phyloP scores from a whole-genome alignment of 2,113 vertebrate species.

The Spilogale gracilis region DNA sequence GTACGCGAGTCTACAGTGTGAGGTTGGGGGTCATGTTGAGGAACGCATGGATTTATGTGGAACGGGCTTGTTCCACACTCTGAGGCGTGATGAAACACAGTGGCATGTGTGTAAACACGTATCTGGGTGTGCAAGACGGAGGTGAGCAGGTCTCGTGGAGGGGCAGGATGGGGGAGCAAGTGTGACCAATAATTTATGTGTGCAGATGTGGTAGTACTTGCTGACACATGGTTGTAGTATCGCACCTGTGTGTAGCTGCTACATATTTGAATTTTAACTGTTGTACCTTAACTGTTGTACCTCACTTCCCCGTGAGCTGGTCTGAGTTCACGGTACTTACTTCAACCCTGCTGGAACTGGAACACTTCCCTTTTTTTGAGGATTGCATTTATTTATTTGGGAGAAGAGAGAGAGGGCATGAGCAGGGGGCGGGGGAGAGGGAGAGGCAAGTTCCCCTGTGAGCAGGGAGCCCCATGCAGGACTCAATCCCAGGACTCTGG shows the following conservation, averaged over 20 bases:
- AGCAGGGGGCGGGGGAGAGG: neutral
- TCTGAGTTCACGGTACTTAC: too few relatives aligned
- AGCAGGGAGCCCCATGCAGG: neutral
- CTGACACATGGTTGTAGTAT: rapidly evolving
- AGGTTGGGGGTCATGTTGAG: rapidly evolving
- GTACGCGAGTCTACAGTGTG: rapidly evolving
- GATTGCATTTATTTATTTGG: neutral
- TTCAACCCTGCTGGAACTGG: too few relatives aligned
- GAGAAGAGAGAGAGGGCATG: neutral
- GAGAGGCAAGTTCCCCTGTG: neutral
- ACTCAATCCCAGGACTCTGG: neutral
- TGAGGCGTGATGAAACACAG: neutral
- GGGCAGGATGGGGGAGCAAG: neutral
- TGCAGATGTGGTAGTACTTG: neutral
- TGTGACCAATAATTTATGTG: rapidly evolving
- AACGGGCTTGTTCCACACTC: neutral
- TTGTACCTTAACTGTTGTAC: neutral
- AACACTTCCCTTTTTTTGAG: neutral
- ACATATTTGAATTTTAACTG: neutral
- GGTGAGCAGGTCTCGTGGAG: neutral
- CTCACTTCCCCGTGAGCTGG: too few relatives aligned
- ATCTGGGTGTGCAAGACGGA: neutral
- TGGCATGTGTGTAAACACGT: neutral
- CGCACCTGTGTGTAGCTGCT: neutral
- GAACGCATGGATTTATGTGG: rapidly evolving